These are phyloP conservation scores for Cirrhinus molitorella DNA, from an alignment of 2,797 vertebrate genomes.

Conservation along the genomic window DNA sequence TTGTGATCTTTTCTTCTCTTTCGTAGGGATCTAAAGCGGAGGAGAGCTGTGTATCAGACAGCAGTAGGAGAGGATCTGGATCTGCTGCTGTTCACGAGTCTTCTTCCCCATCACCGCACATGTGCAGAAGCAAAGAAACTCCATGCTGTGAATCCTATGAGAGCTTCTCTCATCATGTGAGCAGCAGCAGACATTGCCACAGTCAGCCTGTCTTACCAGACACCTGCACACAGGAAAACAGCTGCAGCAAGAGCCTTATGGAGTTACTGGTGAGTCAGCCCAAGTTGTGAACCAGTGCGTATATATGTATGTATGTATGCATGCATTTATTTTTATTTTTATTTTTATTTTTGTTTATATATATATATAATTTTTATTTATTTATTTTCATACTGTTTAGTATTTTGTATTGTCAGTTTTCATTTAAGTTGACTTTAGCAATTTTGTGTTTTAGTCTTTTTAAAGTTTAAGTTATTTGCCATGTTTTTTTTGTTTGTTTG, in stretches of 20 bases:
- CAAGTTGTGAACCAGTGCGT: not conserved
- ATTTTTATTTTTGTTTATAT: too few relatives aligned
- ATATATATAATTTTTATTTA: too few relatives aligned
- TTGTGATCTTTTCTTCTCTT: conserved; percentile 36
- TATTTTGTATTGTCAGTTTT: too few relatives aligned
- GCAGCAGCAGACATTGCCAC: conserved; percentile 66
- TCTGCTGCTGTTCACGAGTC: conserved; percentile 76
- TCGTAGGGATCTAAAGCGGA: conserved; percentile 81
- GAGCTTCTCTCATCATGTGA: conserved; percentile 78
- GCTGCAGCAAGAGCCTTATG: conserved; percentile 86
- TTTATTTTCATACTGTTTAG: too few relatives aligned
- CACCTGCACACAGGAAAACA: conserved; percentile 76
- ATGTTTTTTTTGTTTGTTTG: too few relatives aligned
- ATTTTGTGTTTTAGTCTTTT: too few relatives aligned
- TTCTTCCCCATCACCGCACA: conserved; percentile 67
- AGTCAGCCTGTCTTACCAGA: conserved; percentile 75
- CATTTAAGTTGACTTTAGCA: too few relatives aligned
- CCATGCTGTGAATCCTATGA: conserved; percentile 78
- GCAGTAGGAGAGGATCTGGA: conserved; percentile 72
- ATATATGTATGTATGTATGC: too few relatives aligned
- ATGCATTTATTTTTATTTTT: too few relatives aligned
- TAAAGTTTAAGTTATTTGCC: too few relatives aligned
- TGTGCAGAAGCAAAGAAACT: conserved; percentile 88
- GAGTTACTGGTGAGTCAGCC: conserved; percentile 90
- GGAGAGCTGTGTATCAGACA: conserved; percentile 78